These are phyloP conservation scores for Odontomyia ornata DNA, from an alignment of 2,888 invertebrate genomes.

Conservation along the genomic window DNA sequence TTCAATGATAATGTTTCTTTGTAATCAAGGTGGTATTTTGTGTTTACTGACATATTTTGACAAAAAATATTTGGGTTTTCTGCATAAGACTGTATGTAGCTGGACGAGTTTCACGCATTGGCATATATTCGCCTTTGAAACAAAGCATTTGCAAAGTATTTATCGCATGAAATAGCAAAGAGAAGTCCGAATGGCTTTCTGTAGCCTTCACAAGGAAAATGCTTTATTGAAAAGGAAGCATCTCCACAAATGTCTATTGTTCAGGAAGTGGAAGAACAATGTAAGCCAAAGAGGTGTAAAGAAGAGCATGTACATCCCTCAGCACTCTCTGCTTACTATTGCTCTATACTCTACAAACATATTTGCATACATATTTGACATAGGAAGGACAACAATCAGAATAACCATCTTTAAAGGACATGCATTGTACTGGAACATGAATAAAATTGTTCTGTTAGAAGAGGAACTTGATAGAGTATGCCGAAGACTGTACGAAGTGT, in stretches of 20 bases:
- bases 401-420: conserved; percentile 50
- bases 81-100: too few relatives aligned
- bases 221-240: neutral
- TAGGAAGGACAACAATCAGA: conserved; percentile 50
- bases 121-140: too few relatives aligned
- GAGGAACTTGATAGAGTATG: conserved; percentile 24
- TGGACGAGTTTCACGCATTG: too few relatives aligned
- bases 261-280: neutral
- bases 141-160: too few relatives aligned
- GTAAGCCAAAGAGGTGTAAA: conserved; percentile 27
- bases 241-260: conserved; percentile 18
- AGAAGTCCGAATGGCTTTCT: conserved; percentile 59
- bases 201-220: conserved; percentile 55
- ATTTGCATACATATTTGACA: conserved; percentile 37
- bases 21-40: too few relatives aligned
- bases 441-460: conserved; percentile 36
- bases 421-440: conserved; percentile 40
- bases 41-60: too few relatives aligned
- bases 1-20: too few relatives aligned
- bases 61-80: too few relatives aligned
- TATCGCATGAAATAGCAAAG: conserved; percentile 14
- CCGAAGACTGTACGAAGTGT: neutral
- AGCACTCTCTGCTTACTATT: neutral
- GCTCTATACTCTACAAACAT: neutral
- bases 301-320: neutral